A percentile compares a stretch with the other conserved stretches of the same genome.
phyloP scores from a whole-genome alignment of 2,113 vertebrate genomes.

The Etheostoma cragini region DNA sequence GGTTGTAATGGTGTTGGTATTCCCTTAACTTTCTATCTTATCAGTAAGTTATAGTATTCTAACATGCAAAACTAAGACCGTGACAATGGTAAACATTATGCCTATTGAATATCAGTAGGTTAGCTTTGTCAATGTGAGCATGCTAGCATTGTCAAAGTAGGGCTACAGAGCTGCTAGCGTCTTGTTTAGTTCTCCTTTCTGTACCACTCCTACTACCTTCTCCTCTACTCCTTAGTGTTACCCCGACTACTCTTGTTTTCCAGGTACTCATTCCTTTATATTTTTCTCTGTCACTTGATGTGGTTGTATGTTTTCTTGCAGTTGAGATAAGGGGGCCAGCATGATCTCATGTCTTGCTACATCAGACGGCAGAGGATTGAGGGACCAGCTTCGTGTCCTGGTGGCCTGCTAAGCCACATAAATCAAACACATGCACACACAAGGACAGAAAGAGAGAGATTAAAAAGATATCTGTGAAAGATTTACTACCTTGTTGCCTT shows the following conservation, averaged over 20 bases:
- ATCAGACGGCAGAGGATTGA: slow-evolving; percentile 66
- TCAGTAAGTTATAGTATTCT: background rate
- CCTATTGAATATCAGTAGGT: background rate
- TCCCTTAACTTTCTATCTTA: background rate
- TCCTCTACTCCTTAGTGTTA: background rate
- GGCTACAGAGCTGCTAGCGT: background rate
- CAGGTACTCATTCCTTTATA: slow-evolving; percentile 62
- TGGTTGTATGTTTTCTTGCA: slow-evolving; percentile 52
- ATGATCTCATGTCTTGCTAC: slow-evolving; percentile 61
- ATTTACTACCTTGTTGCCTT: slow-evolving; percentile 80
- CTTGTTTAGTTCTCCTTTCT: background rate
- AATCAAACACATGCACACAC: slow-evolving; percentile 73
- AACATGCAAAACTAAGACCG: background rate
- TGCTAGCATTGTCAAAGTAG: background rate
- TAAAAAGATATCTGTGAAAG: slow-evolving; percentile 78
- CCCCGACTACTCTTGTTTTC: slow-evolving; percentile 28
- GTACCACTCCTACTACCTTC: background rate
- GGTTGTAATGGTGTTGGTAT: background rate
- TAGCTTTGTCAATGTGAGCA: background rate
- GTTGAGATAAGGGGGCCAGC: slow-evolving; percentile 64
- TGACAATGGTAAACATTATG: background rate
- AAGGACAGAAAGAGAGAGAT: slow-evolving; percentile 79
- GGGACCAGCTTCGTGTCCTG: slow-evolving; percentile 52
- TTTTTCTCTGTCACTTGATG: slow-evolving; percentile 43
- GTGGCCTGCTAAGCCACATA: slow-evolving; percentile 70